Evolutionary conservation across 2,888 invertebrate species (phyloP).

Genomic region (Sphaerophoria rueppellii): DNA sequence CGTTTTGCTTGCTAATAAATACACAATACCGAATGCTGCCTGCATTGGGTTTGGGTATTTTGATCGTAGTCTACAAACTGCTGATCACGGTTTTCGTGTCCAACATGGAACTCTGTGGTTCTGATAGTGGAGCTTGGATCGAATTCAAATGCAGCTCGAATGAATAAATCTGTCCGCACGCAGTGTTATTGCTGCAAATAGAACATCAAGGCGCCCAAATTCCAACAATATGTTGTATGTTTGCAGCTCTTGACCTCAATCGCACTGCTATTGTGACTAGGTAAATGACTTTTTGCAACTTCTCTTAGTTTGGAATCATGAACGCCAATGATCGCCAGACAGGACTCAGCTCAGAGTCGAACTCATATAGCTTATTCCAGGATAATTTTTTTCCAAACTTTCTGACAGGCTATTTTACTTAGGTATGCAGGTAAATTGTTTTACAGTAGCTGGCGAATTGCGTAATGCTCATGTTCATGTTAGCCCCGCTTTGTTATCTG

Average conservation of each 20-base stretch:
- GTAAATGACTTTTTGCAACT: constrained; percentile 45
- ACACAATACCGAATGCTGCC: constrained; percentile 29
- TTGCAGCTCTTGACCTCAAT: constrained; percentile 66
- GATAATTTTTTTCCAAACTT: constrained; percentile 71
- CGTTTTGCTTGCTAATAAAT: constrained; percentile 49
- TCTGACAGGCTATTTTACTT: neutral
- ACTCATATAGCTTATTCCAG: constrained; percentile 21
- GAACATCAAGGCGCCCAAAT: constrained; percentile 68
- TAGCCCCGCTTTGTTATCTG: no score
- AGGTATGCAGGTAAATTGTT: no score
- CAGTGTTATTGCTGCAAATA: constrained; percentile 48
- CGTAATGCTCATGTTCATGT: no score
- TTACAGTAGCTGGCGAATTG: no score
- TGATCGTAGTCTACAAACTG: constrained; percentile 80
- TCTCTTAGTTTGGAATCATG: constrained; percentile 59
- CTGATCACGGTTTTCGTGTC: constrained; percentile 82
- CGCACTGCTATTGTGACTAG: constrained; percentile 46
- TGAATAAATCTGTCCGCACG: constrained; percentile 49
- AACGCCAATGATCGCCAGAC: constrained; percentile 61
- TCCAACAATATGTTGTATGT: constrained; percentile 66
- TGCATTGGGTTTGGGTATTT: neutral
- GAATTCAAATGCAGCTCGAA: constrained; percentile 32
- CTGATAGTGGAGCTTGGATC: constrained; percentile 75
- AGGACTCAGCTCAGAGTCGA: constrained; percentile 29
- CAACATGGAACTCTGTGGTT: constrained; percentile 82